Evolutionary conservation across 2,888 invertebrate genomes (phyloP), one percentile per base, ranked within the genome.

Genomic region (Drosophila subsilvestris): DNA sequence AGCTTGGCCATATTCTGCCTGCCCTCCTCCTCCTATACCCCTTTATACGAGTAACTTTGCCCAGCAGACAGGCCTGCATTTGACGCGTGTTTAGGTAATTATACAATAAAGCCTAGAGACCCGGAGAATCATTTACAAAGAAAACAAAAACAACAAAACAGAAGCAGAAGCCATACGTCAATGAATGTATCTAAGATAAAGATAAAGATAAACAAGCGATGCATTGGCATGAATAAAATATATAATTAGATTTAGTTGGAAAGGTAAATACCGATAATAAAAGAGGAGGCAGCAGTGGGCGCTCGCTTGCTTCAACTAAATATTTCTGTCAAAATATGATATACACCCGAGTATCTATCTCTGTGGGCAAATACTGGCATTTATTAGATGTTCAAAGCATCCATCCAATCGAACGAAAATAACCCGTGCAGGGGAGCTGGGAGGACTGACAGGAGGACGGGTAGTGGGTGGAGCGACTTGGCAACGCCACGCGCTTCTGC

Each of bases 401-500:
- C 55, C 53, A 43, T 56, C 55, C 66, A 48, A 37, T 80, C 63
- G 62, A 65, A 86, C 71, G 14, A 79, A 83, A 86, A 86, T 83
- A 86, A 62, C 79, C 79, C 82, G 68, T 55, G 71, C 70, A 65
- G 57, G 27, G 17, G 18, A 9, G 12, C 10, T 5, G 32, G 42
- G 4, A 1, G 48, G 43, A 55, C 17, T 45, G 53, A 4, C n/a
- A 43, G 47, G 63, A 3, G 49, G 60, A 53, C 74, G 58, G 57
- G 63, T 74, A 3, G 76, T 80, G 59, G 75, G 77, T 66, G 75
- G 69, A 76, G 58, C 32, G 60, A 56, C 70, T 63, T 80, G 76
- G 43, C 84, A 78, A 62, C 51, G 53, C 62, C 59, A 50, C 57
- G 29, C 66, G 42, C 7, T 14, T 17, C 55, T 72, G 63, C 71